These are phyloP conservation scores for Sakesphorus luctuosus DNA, from an alignment of 2,113 vertebrate genomes.

Conservation along the genomic window DNA sequence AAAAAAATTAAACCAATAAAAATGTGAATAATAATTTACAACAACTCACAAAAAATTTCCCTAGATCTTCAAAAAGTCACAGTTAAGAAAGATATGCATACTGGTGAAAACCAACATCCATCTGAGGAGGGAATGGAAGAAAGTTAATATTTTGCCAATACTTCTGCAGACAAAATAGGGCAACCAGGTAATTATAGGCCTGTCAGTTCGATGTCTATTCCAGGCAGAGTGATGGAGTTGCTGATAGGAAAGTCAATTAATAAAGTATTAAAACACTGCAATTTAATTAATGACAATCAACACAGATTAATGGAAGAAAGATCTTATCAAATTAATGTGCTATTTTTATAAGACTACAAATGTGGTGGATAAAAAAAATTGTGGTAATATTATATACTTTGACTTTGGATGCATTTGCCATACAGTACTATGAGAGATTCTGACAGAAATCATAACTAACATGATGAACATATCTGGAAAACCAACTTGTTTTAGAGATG, in stretches of 20 bases:
- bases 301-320: slow-evolving; percentile 55
- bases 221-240: slow-evolving; percentile 45
- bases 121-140: background rate
- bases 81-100: background rate
- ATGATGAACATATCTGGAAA: background rate
- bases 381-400: background rate
- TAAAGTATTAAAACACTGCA: slow-evolving; percentile 47
- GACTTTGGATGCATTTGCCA: background rate
- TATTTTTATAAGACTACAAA: slow-evolving; percentile 52
- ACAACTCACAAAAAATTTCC: background rate
- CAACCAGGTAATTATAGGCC: slow-evolving; percentile 51
- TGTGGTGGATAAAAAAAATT: slow-evolving; percentile 37
- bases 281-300: slow-evolving; percentile 69
- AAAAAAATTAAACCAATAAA: slow-evolving; percentile 21
- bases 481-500: background rate
- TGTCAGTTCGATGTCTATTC: slow-evolving; percentile 20
- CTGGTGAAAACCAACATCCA: background rate
- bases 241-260: slow-evolving; percentile 65
- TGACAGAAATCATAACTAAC: background rate
- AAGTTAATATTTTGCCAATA: slow-evolving; percentile 36
- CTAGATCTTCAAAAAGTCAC: background rate
- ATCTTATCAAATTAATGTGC: slow-evolving; percentile 56
- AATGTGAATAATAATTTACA: slow-evolving; percentile 5
- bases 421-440: background rate
- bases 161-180: slow-evolving; percentile 33